Evolutionary conservation across 2,888 invertebrate species (phyloP).

Genomic region (Cosmia trapezina): DNA sequence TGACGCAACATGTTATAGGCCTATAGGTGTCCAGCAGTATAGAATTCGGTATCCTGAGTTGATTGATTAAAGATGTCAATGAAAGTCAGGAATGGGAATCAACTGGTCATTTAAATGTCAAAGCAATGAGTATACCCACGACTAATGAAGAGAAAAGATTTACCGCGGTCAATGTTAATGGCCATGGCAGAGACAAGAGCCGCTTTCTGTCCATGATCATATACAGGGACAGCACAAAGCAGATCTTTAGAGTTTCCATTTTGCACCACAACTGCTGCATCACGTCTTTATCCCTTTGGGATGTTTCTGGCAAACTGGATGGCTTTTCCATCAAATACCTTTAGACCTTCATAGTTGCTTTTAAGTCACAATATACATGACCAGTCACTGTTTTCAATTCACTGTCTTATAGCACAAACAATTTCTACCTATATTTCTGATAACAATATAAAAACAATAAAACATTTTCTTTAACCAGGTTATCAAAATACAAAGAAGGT

Average conservation of each 20-base stretch:
- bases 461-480: not conserved
- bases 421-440: not conserved
- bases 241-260: not conserved
- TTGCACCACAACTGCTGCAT: not conserved
- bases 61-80: conserved; percentile 21
- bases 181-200: not conserved
- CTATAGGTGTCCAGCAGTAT: too few relatives aligned
- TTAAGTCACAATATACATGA: not conserved
- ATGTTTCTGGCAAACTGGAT: not conserved
- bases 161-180: conserved; percentile 5
- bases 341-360: not conserved
- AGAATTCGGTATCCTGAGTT: not conserved
- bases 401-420: not conserved
- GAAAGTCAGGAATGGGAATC: conserved; percentile 25
- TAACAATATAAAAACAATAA: too few relatives aligned
- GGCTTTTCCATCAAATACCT: not conserved
- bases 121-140: conserved; percentile 5
- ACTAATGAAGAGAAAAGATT: conserved; percentile 25
- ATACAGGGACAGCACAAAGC: not conserved
- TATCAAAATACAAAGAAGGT: not conserved
- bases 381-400: not conserved
- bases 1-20: too few relatives aligned
- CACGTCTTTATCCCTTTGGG: not conserved
- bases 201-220: conserved; percentile 4
- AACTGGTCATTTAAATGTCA: conserved; percentile 22